phyloP scores from a whole-genome alignment of 2,797 vertebrate species.

The Emydoidea blandingii region DNA sequence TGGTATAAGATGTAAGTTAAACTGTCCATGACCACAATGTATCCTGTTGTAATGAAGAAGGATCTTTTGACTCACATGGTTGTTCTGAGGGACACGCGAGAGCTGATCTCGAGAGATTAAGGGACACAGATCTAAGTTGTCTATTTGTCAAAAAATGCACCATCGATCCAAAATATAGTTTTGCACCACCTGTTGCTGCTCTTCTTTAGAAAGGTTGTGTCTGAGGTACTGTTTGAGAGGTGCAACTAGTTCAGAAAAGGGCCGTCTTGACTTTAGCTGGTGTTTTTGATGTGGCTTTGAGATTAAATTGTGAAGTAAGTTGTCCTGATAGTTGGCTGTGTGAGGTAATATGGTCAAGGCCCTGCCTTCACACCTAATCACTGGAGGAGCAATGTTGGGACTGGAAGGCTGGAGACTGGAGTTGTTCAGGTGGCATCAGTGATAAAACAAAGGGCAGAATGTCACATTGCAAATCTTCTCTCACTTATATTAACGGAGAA shows the following conservation, averaged over 20 bases:
- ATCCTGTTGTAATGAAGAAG: background rate
- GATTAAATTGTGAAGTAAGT: background rate
- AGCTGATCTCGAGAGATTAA: background rate
- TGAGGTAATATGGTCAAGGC: background rate
- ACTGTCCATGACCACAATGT: background rate
- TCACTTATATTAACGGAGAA: conserved; percentile 29
- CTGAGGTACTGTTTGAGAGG: background rate
- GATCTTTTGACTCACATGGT: background rate
- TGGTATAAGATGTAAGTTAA: background rate
- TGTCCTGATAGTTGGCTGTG: background rate
- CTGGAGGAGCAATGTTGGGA: background rate
- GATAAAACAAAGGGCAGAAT: background rate
- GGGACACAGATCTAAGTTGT: background rate
- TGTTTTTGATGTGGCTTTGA: background rate
- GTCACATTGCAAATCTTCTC: conserved; percentile 27
- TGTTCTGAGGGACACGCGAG: background rate
- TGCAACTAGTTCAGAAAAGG: background rate
- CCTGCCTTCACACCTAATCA: background rate
- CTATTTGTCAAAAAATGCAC: background rate
- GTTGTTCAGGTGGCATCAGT: background rate
- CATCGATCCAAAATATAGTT: background rate
- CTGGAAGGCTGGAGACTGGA: background rate
- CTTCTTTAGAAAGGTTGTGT: background rate
- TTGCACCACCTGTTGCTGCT: background rate
- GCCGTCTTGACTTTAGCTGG: background rate